Percentiles rank a stretch among this genome's conserved stretches.
Conservation (phyloP, 23 tunicate species). For the Halocynthia aurantium region DNA sequence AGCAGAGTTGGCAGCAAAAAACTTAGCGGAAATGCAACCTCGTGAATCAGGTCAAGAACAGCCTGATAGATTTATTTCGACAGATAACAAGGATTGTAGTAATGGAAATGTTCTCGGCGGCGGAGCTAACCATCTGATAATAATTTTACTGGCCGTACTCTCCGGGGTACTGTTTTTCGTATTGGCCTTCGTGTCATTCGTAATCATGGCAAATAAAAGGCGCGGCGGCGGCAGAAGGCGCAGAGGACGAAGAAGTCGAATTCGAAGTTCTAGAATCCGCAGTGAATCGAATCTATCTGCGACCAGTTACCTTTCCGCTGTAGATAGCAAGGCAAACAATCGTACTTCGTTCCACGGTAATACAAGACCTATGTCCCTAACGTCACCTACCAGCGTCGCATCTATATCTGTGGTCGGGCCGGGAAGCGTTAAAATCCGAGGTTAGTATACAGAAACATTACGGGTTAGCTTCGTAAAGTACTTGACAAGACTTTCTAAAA, state of each 20-base stretch:
- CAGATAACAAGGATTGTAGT: too few species aligned
- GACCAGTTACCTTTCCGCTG: neutral
- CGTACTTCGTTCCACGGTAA: neutral
- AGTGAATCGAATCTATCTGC: slow-evolving; percentile 4
- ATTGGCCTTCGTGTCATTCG: neutral
- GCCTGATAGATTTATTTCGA: too few species aligned
- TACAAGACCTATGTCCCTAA: neutral
- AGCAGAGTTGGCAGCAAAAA: too few species aligned
- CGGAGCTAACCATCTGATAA: neutral
- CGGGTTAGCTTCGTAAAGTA: too few species aligned
- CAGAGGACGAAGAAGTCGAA: neutral
- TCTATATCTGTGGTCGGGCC: neutral
- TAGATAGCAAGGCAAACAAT: neutral
- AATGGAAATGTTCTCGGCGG: too few species aligned
- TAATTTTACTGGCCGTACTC: slow-evolving; percentile 1
- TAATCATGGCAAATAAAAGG: neutral
- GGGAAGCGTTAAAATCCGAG: too few species aligned
- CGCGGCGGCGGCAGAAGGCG: neutral
- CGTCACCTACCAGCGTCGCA: neutral
- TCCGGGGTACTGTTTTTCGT: neutral
- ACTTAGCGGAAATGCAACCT: too few species aligned
- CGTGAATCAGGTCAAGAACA: too few species aligned
- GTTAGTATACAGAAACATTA: too few species aligned
- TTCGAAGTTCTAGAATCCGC: neutral
- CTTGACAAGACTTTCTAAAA: too few species aligned